Evolutionary conservation across 2,888 invertebrate genomes (phyloP), one percentile per base, ranked within the genome.

Genomic region (Drepana falcataria): DNA sequence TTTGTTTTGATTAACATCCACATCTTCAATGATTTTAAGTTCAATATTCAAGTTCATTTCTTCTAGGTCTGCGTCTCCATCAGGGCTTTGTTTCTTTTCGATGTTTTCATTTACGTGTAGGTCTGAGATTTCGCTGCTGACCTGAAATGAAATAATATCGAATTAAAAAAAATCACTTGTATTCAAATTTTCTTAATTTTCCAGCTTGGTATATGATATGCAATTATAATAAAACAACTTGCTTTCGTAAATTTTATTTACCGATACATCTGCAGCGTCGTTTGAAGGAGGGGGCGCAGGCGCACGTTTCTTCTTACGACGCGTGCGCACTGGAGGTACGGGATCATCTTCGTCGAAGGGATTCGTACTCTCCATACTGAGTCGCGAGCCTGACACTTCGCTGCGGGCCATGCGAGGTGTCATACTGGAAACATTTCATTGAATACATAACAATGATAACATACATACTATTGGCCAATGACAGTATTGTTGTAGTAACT

Each of bases 261-360:
- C 85, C 67, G 81, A 77, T 52, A 74, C 68, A 61, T 85, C 79
- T 53, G 78, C 67, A 40, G 65, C 65, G 2, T 75, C 61, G 35
- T 66, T 61, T 1, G 73, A 73, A 2, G 87, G 94, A 3, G 94
- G 93, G 52, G 89, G 91, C 0, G 94, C 21, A 21, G 21, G 93
- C 0, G 94, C 94, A 59, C 92, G 91, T 61, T 93, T 91, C 79
- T 94, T 94, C 83, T 94, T 94, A 40, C 93, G 90, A 9, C 92
- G 81, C 44, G 91, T 87, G 52, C 92, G 91, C 49, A 92, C 84
- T 0, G 92, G 92, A 35, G 92, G 91, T 53, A 87, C 76, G 2
- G 89, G 88, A 1, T 71, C 73, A 34, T 83, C 83, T 49, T 93
- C 93, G 55, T 93, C 93, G 66, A 93, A 93, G 33, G 93, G 93